Evolutionary conservation across 2,888 invertebrate species (phyloP), one percentile per base, ranked within the genome.

Genomic region (Volucella inanis): DNA sequence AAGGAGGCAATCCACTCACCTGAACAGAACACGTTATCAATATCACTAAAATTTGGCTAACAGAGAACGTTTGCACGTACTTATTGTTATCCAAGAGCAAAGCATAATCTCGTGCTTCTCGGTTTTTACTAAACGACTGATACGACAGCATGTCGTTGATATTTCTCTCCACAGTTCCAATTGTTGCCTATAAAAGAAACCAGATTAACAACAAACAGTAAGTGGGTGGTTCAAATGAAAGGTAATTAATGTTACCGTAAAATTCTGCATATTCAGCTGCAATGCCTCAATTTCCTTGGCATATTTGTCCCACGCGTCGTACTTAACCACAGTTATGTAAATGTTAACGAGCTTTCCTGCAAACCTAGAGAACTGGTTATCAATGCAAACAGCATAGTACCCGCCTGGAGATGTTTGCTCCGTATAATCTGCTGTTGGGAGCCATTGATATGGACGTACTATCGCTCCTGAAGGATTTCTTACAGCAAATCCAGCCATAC

Each of bases 261-360:
- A 98, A 91, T 98, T 98, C 88, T 96, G 95, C 89, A 98, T 97
- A 88, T 97, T 96, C 90, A 97, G 93, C 90, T 98, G 96, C 82
- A 98, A 91, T 57, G 96, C 96, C 90, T 98, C 96, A 22, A 98
- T 94, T 92, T 98, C 98, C 90, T 97, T 95, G 0, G 97, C 95
- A 89, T 97, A 98, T 89, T 96, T 95, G 89, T 98, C 97, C 98
- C 98, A 98, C 91, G 97, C 95, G 89, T 98, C 98, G 89, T 97
- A 97, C 89, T 97, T 95, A 74, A 98, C 97, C 4, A 98, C 97
- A 0, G 98, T 97, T 78, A 98, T 94, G 90, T 98, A 98, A 85
- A 98, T 93, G 91, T 97, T 98, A 43, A 98, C 96, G 87, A 98
- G 92, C 92, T 98, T 98, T 8, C 96, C 95, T 14, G 97, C 97